Base-by-base conservation (phyloP, 2,888 invertebrate species). In the Drosophila subsilvestris region DNA sequence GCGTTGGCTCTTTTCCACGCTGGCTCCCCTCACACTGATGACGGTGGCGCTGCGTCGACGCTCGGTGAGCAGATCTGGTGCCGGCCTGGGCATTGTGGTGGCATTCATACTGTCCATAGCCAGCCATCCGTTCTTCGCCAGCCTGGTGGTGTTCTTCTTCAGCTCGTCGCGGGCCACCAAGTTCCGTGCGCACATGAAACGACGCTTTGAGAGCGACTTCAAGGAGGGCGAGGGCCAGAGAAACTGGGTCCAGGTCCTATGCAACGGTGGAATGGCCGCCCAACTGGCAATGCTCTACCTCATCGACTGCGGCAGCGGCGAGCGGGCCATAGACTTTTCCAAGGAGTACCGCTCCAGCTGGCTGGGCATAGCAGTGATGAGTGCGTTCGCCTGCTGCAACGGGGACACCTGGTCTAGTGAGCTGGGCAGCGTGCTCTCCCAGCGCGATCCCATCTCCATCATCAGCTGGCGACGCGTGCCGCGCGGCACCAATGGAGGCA, bases 401-500 rank as follows among this genome's bases (percentile, higher is more conserved):
- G 98, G 97, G 0, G 98, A 98, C 89, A 98, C 98, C 0, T 97
- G 97, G 96, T 96, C 98, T 53, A 97, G 97, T 43, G 98, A 98
- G 92, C 91, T 98, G 18, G 98, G 97, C 1, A 94, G 95, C 37
- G 97, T 96, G 0, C 90, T 96, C 20, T 94, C 95, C 7, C 92
- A 91, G 27, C 92, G 93, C 0, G 94, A 96, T 72, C 97, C 97
- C 5, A 93, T 95, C 75, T 93, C 98, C 6, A 95, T 98, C 32
- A 97, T 97, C 10, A 94, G 94, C 18, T 93, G 95, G 75, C 93
- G 94, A 78, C 94, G 92, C 81, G 98, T 98, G 2, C 98, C 97
- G 1, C 94, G 93, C 92, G 97, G 98, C 47, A 98, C 98, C 22
- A 98, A 98, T 92, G 98, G 98, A 29, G 98, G 94, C 2, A 94